Conservation (phyloP, 2,888 invertebrate species). For the Philaethria dido region DNA sequence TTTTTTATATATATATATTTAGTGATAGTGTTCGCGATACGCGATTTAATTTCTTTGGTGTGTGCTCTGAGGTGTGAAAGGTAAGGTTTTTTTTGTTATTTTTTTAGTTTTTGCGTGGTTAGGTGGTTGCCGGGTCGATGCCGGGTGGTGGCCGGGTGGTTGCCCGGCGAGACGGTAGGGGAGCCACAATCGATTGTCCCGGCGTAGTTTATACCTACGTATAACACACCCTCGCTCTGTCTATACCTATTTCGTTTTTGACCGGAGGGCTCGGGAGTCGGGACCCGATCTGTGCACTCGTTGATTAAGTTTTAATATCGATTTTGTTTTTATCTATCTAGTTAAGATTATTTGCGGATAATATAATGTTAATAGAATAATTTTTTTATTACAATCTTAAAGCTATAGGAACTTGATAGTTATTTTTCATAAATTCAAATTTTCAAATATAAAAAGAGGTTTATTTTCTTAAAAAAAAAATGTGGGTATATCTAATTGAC, state of each 20-base stretch:
- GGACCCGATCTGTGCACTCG: constrained; percentile 23
- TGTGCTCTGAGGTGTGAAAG: constrained; percentile 75
- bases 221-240: constrained; percentile 63
- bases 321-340: not conserved
- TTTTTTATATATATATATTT: constrained; percentile 51
- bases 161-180: constrained; percentile 60
- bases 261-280: constrained; percentile 55
- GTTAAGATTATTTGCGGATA: not conserved
- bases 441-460: not conserved
- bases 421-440: not conserved
- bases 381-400: too few species aligned
- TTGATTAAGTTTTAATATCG: constrained; percentile 16
- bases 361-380: too few species aligned
- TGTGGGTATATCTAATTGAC: constrained; percentile 5
- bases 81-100: constrained; percentile 68
- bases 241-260: constrained; percentile 58
- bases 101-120: constrained; percentile 50
- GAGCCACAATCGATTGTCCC: constrained; percentile 78
- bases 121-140: constrained; percentile 49
- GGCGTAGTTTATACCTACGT: constrained; percentile 51
- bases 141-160: constrained; percentile 48
- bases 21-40: constrained; percentile 77
- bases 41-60: constrained; percentile 74
- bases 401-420: too few species aligned
- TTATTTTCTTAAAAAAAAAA: not conserved